Percentiles rank a stretch among this genome's conserved stretches.
phyloP scores from a whole-genome alignment of 1,140 invertebrate species.

The fruit fly (Drosophila melanogaster) region Release_6_plus_ISO1_MT NT_033777.3:20399501-20400000 shows the following conservation, averaged over 20 bases:
- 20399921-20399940: conserved; percentile 68
- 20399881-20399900: conserved; percentile 32
- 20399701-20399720: conserved; percentile 74
- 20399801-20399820: conserved; percentile 72
- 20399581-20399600: conserved; percentile 73
- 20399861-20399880: conserved; percentile 22
- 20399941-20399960: conserved; percentile 83
- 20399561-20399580: conserved; percentile 75
- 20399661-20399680: conserved; percentile 84
- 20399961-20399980: conserved; percentile 79
- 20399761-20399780: conserved; percentile 15
- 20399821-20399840: conserved; percentile 70
- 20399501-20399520: conserved; percentile 46
- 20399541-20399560: conserved; percentile 32
- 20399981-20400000: not conserved
- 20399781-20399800: conserved; percentile 45
- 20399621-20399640: conserved; percentile 82
- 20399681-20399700: conserved; percentile 81
- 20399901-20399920: conserved; percentile 59
- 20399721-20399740: conserved; percentile 16
- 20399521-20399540: conserved; percentile 9
- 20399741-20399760: conserved; percentile 10
- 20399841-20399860: conserved; percentile 46
- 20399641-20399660: conserved; percentile 80
- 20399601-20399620: conserved; percentile 80